These are phyloP conservation scores for Tympanoctomys barrerae DNA, from an alignment of 2,797 vertebrate genomes.

Conservation along the genomic window DNA sequence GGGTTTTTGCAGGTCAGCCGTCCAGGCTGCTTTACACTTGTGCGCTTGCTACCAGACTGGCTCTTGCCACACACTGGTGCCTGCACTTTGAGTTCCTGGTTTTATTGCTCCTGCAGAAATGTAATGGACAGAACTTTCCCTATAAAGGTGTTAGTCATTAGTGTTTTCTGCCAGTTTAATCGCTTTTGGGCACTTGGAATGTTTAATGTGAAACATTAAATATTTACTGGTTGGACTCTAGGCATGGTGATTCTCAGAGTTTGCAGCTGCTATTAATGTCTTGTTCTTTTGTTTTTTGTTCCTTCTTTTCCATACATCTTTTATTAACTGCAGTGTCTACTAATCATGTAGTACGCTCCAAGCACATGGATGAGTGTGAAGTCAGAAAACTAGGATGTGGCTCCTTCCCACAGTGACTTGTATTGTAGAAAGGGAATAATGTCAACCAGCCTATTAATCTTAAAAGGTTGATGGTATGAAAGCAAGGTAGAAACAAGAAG, in stretches of 20 bases:
- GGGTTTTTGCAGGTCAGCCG: not conserved
- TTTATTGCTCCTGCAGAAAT: constrained; percentile 6
- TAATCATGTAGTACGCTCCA: not conserved
- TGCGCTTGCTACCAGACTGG: not conserved
- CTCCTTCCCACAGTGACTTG: not conserved
- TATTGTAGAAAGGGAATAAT: not conserved
- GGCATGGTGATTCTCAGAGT: not conserved
- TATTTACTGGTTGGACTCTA: not conserved
- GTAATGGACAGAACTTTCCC: not conserved
- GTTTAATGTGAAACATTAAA: not conserved
- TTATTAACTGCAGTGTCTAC: not conserved
- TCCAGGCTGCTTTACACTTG: not conserved
- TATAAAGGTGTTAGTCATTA: not conserved
- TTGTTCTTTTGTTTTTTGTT: not conserved
- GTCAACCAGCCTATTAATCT: not conserved
- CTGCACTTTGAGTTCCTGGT: not conserved
- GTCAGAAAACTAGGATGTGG: not conserved
- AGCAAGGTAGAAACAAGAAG: not conserved
- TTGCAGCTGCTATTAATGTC: not conserved
- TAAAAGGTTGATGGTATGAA: not conserved
- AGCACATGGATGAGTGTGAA: not conserved
- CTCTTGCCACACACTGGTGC: not conserved
- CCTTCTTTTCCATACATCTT: not conserved
- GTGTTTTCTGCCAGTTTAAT: not conserved
- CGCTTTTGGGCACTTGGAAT: not conserved